A percentile compares a stretch with the other conserved stretches of the same genome.
phyloP scores from a whole-genome alignment of 2,113 vertebrate genomes.

The Cephalopterus ornatus region DNA sequence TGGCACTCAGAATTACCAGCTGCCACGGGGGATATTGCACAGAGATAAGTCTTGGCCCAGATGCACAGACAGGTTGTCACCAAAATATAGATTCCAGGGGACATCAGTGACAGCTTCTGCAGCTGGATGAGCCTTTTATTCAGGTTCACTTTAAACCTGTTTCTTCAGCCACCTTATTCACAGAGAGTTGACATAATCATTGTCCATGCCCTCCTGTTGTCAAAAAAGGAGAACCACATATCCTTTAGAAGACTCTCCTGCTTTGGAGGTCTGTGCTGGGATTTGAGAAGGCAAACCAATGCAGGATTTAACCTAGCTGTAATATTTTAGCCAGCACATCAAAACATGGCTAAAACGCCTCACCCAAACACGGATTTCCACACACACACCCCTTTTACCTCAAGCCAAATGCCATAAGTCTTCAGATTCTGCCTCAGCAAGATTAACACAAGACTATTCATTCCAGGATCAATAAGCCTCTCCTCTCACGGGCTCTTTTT shows the following conservation, averaged over 20 bases:
- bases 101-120: not conserved
- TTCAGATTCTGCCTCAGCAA: not conserved
- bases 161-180: not conserved
- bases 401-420: not conserved
- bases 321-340: not conserved
- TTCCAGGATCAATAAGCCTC: not conserved
- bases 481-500: not conserved
- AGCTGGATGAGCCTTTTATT: not conserved
- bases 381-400: accelerated
- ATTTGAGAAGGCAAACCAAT: not conserved
- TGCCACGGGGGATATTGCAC: not conserved
- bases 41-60: not conserved
- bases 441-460: not conserved
- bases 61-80: not conserved
- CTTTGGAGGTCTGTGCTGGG: not conserved
- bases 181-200: not conserved
- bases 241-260: not conserved
- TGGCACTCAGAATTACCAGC: not conserved
- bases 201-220: not conserved
- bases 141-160: not conserved
- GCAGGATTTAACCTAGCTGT: not conserved
- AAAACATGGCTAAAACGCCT: not conserved
- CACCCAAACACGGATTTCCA: not conserved
- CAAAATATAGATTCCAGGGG: not conserved
- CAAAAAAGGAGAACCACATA: not conserved